phyloP scores from a whole-genome alignment of 2,113 vertebrate species.

The Capricornis sumatraensis region DNA sequence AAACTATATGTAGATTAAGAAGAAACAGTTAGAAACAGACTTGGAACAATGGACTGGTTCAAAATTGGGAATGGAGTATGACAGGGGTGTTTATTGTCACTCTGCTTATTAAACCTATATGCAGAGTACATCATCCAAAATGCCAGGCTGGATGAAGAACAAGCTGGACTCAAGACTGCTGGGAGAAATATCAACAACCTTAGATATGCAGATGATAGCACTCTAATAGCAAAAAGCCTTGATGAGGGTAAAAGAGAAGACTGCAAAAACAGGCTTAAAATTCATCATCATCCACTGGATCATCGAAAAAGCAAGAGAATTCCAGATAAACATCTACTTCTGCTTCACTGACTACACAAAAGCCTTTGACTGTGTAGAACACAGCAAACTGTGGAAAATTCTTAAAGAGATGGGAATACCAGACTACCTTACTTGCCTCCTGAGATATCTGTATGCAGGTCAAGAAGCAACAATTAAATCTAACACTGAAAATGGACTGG shows the following conservation, averaged over 20 bases:
- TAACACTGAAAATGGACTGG: not conserved
- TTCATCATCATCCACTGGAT: not conserved
- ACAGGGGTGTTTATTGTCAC: not conserved
- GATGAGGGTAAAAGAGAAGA: not conserved
- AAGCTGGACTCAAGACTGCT: not conserved
- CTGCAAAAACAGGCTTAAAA: not conserved
- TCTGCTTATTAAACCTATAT: not conserved
- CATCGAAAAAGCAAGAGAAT: not conserved
- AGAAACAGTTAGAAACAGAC: not conserved
- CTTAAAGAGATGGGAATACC: not conserved
- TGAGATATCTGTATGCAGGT: not conserved
- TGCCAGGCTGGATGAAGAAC: not conserved
- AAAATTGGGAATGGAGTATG: not conserved
- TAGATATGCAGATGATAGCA: not conserved
- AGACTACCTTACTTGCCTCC: not conserved
- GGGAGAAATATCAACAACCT: not conserved
- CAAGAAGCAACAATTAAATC: not conserved
- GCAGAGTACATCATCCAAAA: not conserved
- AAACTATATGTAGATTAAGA: not conserved
- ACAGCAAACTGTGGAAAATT: not conserved
- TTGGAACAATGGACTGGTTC: not conserved
- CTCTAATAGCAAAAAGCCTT: not conserved
- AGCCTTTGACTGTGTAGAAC: not conserved
- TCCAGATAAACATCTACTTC: not conserved
- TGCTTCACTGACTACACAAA: not conserved